A percentile compares a stretch with the other conserved stretches of the same genome.
These are phyloP conservation scores for Athalia circularis DNA, from an alignment of 2,888 invertebrate species.

Conservation along the genomic window DNA sequence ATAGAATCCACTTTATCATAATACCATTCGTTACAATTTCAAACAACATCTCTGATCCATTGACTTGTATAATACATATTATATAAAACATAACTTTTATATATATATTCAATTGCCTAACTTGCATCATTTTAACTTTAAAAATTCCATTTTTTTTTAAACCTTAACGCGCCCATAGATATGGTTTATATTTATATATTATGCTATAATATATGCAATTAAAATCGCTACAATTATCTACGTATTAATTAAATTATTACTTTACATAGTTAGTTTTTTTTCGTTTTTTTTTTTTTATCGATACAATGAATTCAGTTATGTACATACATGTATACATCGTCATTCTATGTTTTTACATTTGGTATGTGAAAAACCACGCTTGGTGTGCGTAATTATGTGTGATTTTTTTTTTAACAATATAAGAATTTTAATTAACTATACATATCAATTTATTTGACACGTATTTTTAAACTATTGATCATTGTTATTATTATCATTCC, in stretches of 20 bases:
- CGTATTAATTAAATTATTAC: conserved; percentile 55
- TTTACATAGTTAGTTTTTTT: conserved; percentile 47
- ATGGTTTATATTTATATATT: conserved; percentile 59
- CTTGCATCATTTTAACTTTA: neutral
- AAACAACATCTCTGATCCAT: neutral
- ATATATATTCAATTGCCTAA: neutral
- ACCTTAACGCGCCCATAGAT: conserved; percentile 60
- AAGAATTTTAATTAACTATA: neutral
- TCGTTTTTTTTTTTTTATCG: conserved; percentile 44
- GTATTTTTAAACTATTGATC: neutral
- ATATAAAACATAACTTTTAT: conserved; percentile 21
- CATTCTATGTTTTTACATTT: neutral
- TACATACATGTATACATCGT: neutral
- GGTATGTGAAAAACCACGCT: neutral
- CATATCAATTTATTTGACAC: no score
- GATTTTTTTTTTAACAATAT: conserved; percentile 7
- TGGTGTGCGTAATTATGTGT: neutral
- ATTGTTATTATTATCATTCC: neutral
- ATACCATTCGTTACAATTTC: no score
- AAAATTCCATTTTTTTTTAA: conserved; percentile 42
- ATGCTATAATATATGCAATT: conserved; percentile 8
- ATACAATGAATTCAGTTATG: conserved; percentile 48
- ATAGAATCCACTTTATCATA: no score
- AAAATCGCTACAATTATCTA: conserved; percentile 61
- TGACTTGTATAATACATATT: conserved; percentile 4